Evolutionary conservation across 2,113 vertebrate species (phyloP).

Genomic region (Chloebia gouldiae): DNA sequence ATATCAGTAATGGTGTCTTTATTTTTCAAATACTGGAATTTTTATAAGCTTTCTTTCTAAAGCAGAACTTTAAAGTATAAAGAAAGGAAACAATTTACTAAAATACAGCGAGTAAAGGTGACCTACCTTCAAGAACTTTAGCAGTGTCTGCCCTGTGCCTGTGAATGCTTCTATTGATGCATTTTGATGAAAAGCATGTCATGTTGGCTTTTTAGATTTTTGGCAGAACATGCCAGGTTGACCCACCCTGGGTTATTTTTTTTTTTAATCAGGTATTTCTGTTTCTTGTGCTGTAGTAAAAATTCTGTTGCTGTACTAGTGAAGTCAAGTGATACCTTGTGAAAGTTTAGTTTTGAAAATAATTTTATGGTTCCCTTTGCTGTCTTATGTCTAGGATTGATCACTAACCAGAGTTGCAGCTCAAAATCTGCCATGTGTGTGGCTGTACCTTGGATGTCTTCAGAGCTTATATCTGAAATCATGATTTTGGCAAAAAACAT

Average conservation of each 20-base stretch:
- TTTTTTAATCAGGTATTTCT: neutral
- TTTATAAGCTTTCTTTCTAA: neutral
- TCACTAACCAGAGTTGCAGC: neutral
- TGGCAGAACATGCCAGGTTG: neutral
- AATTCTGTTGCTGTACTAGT: neutral
- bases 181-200: neutral
- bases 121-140: neutral
- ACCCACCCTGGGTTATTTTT: neutral
- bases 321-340: neutral
- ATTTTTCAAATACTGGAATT: neutral
- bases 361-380: neutral
- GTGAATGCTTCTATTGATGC: neutral
- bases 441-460: neutral
- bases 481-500: neutral
- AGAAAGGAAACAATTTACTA: neutral
- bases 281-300: neutral
- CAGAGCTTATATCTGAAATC: neutral
- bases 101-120: neutral
- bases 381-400: neutral
- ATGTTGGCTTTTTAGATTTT: neutral
- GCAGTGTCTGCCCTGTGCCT: neutral
- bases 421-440: fast-evolving
- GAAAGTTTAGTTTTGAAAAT: neutral
- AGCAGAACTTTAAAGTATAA: neutral
- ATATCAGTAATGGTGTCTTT: neutral